Percentiles rank a stretch among this genome's conserved stretches.
These are phyloP conservation scores for Perca flavescens DNA, from an alignment of 2,113 vertebrate species.

Conservation along the genomic window DNA sequence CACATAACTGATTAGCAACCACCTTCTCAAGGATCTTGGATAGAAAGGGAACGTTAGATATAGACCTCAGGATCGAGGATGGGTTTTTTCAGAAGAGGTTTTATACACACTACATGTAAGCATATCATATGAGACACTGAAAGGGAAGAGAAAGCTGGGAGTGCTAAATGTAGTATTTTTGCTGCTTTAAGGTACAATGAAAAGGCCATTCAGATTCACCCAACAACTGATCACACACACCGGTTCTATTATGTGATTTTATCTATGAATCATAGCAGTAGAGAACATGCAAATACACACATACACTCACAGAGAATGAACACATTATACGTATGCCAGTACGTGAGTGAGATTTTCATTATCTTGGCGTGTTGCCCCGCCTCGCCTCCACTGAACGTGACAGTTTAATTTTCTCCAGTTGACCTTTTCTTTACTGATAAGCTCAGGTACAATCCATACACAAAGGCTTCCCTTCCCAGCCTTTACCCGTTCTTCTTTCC, in stretches of 20 bases:
- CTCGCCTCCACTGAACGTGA: slow-evolving; percentile 17
- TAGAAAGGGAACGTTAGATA: too few relatives aligned
- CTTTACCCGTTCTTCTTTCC: background rate
- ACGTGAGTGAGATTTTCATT: slow-evolving; percentile 13
- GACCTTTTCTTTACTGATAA: slow-evolving; percentile 58
- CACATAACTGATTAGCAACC: too few relatives aligned
- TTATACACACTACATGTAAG: too few relatives aligned
- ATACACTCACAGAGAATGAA: background rate
- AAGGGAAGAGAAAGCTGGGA: background rate
- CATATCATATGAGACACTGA: background rate
- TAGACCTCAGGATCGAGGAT: too few relatives aligned
- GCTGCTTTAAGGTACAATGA: background rate
- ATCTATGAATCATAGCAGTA: background rate
- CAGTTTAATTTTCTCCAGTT: slow-evolving; percentile 60
- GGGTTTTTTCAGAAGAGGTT: too few relatives aligned
- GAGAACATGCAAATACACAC: background rate
- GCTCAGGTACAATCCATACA: slow-evolving; percentile 14
- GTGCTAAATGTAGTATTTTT: background rate
- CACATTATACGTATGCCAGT: background rate
- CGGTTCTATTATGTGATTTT: background rate
- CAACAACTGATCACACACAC: background rate
- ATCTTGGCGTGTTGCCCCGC: background rate
- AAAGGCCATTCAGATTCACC: background rate
- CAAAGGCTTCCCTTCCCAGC: background rate
- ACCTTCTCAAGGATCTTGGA: too few relatives aligned